Conservation (phyloP, 2,113 vertebrate genomes). For the Anser cygnoides region DNA sequence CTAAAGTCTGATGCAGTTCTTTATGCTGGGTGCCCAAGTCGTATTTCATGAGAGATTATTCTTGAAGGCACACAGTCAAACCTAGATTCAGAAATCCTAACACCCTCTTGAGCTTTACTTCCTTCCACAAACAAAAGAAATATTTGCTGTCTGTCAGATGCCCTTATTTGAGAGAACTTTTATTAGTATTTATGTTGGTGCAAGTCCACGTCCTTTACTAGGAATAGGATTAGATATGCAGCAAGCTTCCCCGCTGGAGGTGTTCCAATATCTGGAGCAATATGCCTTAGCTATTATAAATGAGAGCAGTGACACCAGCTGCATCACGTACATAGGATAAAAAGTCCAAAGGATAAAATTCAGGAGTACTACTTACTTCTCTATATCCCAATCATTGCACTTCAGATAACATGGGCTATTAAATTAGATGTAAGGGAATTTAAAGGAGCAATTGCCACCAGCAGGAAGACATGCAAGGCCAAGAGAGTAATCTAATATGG, state of each 20-base stretch:
- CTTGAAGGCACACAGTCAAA: not conserved
- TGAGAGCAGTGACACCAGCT: not conserved
- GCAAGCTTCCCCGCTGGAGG: conserved; percentile 42
- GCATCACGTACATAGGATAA: not conserved
- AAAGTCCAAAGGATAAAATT: not conserved
- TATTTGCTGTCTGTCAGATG: not conserved
- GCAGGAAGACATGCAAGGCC: not conserved
- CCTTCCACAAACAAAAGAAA: not conserved
- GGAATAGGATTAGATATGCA: conserved; percentile 24
- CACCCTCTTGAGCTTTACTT: not conserved
- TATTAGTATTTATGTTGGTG: conserved; percentile 14
- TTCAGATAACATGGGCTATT: not conserved
- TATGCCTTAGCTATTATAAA: not conserved
- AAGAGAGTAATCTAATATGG: not conserved
- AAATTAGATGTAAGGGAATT: not conserved
- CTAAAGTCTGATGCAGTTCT: not conserved
- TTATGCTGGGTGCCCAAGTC: not conserved
- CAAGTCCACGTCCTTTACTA: not conserved
- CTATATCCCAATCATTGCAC: not conserved
- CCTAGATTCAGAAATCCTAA: not conserved
- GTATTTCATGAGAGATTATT: not conserved
- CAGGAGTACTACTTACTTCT: not conserved
- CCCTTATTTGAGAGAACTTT: conserved; percentile 29
- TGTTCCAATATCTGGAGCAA: conserved; percentile 51
- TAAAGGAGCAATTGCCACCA: not conserved